phyloP scores from a whole-genome alignment of 2,113 vertebrate genomes.

The Struthidea cinerea region DNA sequence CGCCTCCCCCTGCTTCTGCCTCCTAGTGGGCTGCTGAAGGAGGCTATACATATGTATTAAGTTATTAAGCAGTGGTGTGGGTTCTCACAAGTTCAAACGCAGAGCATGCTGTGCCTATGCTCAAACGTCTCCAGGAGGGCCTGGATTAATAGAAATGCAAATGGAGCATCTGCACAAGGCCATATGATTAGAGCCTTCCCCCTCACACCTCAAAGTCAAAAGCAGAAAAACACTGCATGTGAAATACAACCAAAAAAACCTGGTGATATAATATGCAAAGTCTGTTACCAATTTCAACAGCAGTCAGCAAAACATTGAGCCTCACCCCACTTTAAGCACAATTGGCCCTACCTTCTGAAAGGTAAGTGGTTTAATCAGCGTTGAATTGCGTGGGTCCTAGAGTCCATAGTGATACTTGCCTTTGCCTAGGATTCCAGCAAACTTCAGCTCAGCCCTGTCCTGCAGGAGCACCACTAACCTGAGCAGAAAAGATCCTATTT shows the following conservation, averaged over 20 bases:
- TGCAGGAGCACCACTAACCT: not conserved
- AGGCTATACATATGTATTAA: constrained; percentile 83
- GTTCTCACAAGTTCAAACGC: constrained; percentile 84
- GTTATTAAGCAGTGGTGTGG: constrained; percentile 80
- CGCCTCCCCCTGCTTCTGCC: constrained; percentile 76
- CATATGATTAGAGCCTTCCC: constrained; percentile 79
- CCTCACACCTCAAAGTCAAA: constrained; percentile 81
- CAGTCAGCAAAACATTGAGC: constrained; percentile 74
- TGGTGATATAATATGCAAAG: constrained; percentile 79
- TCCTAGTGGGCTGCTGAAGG: constrained; percentile 80
- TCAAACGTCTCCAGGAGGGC: constrained; percentile 80
- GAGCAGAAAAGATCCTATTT: not conserved
- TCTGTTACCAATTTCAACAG: constrained; percentile 74
- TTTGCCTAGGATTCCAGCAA: not conserved
- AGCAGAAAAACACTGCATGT: constrained; percentile 79
- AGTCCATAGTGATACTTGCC: not conserved
- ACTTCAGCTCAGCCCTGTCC: not conserved
- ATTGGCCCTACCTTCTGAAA: constrained; percentile 55
- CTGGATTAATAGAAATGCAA: constrained; percentile 85
- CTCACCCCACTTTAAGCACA: constrained; percentile 38
- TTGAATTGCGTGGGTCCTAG: not conserved
- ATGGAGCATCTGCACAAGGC: constrained; percentile 81
- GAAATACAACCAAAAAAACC: constrained; percentile 74
- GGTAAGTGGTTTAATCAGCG: constrained; percentile 39
- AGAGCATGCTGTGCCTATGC: constrained; percentile 79